A percentile compares a stretch with the other conserved stretches of the same genome.
Evolutionary conservation across 2,888 invertebrate species (phyloP).

Genomic region (Nipponacmea schrenckii): DNA sequence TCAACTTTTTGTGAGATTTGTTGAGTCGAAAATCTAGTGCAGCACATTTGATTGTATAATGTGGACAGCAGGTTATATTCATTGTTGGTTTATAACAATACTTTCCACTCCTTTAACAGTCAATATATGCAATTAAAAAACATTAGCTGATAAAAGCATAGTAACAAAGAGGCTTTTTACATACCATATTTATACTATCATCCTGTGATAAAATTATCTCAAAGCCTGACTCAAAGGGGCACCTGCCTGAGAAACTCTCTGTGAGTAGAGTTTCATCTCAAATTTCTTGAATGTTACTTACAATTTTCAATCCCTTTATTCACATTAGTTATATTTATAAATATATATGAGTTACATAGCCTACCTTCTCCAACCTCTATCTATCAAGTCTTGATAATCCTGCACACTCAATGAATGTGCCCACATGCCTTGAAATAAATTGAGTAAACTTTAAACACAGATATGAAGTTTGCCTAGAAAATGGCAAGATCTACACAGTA

Average conservation of each 20-base stretch:
- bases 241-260: not conserved
- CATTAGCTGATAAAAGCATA: too few relatives aligned
- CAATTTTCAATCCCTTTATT: not conserved
- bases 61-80: constrained; percentile 91
- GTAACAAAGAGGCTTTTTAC: too few relatives aligned
- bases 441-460: not conserved
- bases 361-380: constrained; percentile 90
- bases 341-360: too few relatives aligned
- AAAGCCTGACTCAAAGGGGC: too few relatives aligned
- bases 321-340: not conserved
- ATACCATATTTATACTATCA: too few relatives aligned
- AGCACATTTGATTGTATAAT: constrained; percentile 94
- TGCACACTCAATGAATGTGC: constrained; percentile 82
- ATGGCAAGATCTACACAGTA: too few relatives aligned
- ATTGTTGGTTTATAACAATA: constrained; percentile 96
- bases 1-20: constrained; percentile 92
- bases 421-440: constrained; percentile 84
- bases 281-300: not conserved
- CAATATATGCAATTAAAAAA: too few relatives aligned
- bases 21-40: constrained; percentile 81
- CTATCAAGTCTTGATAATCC: constrained; percentile 92
- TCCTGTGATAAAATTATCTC: too few relatives aligned
- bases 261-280: not conserved
- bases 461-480: too few relatives aligned
- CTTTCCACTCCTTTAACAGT: constrained; percentile 80